Evolutionary conservation across 2,888 invertebrate genomes (phyloP).

Genomic region (Platycnemis pennipes): DNA sequence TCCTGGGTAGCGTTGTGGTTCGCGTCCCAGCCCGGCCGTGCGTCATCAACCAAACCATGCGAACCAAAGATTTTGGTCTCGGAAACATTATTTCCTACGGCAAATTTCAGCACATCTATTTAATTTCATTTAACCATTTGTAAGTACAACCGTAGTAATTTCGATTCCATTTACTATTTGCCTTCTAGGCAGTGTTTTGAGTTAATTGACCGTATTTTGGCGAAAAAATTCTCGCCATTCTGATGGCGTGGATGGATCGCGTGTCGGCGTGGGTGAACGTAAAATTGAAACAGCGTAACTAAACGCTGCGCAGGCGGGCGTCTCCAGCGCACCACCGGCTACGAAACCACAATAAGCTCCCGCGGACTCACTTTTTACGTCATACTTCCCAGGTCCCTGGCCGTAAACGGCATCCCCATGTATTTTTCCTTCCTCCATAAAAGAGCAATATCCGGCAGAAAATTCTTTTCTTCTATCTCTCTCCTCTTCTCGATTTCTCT

Average conservation of each 20-base stretch:
- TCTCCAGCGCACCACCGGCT: not conserved
- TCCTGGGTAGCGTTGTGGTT: too few species aligned
- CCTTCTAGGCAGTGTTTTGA: too few species aligned
- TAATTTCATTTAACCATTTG: too few species aligned
- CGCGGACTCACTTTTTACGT: slow-evolving; percentile 17
- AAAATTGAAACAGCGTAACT: not conserved
- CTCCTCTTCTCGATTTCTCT: not conserved
- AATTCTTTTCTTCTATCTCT: slow-evolving; percentile 37
- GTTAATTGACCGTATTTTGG: too few species aligned
- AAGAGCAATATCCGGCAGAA: slow-evolving; percentile 41
- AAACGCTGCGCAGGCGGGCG: not conserved
- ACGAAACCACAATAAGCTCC: not conserved
- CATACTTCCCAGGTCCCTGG: not conserved
- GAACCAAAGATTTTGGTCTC: too few species aligned
- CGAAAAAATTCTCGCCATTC: not conserved
- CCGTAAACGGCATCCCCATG: not conserved
- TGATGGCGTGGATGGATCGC: not conserved
- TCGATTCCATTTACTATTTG: too few species aligned
- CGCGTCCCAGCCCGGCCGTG: too few species aligned
- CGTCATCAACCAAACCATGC: too few species aligned
- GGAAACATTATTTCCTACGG: too few species aligned
- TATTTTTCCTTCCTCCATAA: slow-evolving; percentile 30
- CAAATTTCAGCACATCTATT: too few species aligned
- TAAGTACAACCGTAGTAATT: too few species aligned
- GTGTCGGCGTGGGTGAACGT: too few species aligned